Evolutionary conservation across 2,797 vertebrate genomes (phyloP), one percentile per base, ranked within the genome.

Genomic region (Labroides dimidiatus): DNA sequence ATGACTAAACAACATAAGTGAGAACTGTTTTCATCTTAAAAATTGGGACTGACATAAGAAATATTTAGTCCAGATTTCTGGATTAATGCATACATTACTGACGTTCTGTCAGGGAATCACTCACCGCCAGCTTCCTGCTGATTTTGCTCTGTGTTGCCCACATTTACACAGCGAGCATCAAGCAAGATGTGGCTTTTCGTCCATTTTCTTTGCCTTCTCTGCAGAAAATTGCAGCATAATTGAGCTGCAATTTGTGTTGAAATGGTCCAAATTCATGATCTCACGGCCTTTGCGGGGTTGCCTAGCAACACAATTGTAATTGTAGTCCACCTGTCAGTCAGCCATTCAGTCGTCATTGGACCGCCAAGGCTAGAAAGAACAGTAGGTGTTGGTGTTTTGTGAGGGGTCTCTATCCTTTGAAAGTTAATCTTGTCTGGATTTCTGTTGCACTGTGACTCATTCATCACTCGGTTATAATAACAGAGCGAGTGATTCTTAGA

Each of bases 211-310:
- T 64, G 52, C 43, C 41, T 58, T 83, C 78, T 69, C 69, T 75
- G 73, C 64, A 53, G 72, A 89, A 90, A 90, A 90, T 88, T 87
- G 75, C 78, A 74, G 45, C 19, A 77, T 89, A 88, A 91, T 87
- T 84, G 84, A 75, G 78, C 84, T 80, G 84, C 77, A 82, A 78
- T 90, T 88, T 89, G 77, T 73, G 69, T 69, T 58, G 60, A 86
- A 89, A 78, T 42, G 79, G 72, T 79, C 89, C 53, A 84, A 75
- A 82, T 82, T 80, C 67, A 82, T 69, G 69, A 82, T 85, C 78
- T 67, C 56, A 66, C 48, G 42, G 51, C 69, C 85, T 81, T 66
- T 58, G 39, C 43, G 1, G 60, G 57, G 91, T 92, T 90, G 82
- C 91, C 77, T 85, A 85, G 89, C 74, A 61, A 89, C 88, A 49